Evolutionary conservation across 2,113 vertebrate species (phyloP), one percentile per base, ranked within the genome.

Genomic region (Arvicanthis niloticus): DNA sequence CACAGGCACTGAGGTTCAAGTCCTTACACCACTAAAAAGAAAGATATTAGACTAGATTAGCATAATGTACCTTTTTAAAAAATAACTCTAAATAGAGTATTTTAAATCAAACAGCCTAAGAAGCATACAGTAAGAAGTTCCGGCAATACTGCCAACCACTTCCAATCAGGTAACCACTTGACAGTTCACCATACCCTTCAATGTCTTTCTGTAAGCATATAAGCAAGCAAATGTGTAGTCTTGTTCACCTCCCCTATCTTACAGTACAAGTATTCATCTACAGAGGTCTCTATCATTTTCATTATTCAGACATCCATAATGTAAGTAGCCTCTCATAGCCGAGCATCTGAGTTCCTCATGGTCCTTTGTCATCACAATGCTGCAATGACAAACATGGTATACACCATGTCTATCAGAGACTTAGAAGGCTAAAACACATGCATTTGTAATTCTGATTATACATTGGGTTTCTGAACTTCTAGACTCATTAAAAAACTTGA

Each of bases 371-470:
- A 94, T 48, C 65, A 72, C 42, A 91, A 72, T 45, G 16, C 2
- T 91, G 62, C 24, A 75, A 96, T 51, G 62, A 97, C 85, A 77
- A 92, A 92, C n/a, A 11, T 60, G 17, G 34, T 56, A 34, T 53
- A 65, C 22, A 65, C 73, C 7, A 53, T 13, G 65, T 40, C 21
- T 88, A 17, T 60, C 58, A 67, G 13, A 91, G 7, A 45, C 24
- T 91, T 91, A 72, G 40, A 22, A 53, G 45, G 53, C 40, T 19
- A 93, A 93, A 97, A 85, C 37, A 88, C 29, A 34, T 70, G 91
- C 78, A 87, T 72, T 62, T 91, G 80, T 84, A 93, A 96, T 62
- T 91, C 34, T 93, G 56, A 96, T 22, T 87, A 86, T 86, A 94
- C 2, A 76, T 21, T 31, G 13, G 7, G 16, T 31, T 78, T 48